phyloP scores from a whole-genome alignment of 2,797 vertebrate species.

The Tadarida brasiliensis region DNA sequence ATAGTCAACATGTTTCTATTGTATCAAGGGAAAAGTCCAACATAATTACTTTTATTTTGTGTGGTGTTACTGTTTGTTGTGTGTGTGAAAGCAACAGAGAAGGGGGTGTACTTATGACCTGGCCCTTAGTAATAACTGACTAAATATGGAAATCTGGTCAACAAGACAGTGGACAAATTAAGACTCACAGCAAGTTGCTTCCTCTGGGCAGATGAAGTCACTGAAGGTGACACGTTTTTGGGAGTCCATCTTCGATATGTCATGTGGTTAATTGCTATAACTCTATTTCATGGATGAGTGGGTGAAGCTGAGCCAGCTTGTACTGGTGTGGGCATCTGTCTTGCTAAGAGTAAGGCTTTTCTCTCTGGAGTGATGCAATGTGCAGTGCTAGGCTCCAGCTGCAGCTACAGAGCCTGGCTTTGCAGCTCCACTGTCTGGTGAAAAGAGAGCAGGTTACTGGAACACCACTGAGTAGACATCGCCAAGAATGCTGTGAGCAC shows the following conservation, averaged over 20 bases:
- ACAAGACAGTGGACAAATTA: background rate
- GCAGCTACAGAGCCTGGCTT: background rate
- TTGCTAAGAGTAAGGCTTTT: background rate
- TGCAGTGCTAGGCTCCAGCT: background rate
- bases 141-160: background rate
- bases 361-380: background rate
- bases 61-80: background rate
- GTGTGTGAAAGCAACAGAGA: background rate
- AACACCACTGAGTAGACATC: background rate
- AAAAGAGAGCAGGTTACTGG: background rate
- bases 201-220: background rate
- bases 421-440: background rate
- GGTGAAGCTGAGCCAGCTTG: background rate
- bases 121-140: background rate
- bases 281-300: background rate
- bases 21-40: background rate
- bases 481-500: fast-evolving
- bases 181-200: background rate
- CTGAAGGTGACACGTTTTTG: background rate
- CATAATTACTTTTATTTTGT: background rate
- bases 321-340: background rate
- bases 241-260: background rate
- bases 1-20: background rate
- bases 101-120: background rate
- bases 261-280: background rate